Base-by-base conservation (phyloP, 1,140 invertebrate species). In the Xylocopa sonorina region DNA sequence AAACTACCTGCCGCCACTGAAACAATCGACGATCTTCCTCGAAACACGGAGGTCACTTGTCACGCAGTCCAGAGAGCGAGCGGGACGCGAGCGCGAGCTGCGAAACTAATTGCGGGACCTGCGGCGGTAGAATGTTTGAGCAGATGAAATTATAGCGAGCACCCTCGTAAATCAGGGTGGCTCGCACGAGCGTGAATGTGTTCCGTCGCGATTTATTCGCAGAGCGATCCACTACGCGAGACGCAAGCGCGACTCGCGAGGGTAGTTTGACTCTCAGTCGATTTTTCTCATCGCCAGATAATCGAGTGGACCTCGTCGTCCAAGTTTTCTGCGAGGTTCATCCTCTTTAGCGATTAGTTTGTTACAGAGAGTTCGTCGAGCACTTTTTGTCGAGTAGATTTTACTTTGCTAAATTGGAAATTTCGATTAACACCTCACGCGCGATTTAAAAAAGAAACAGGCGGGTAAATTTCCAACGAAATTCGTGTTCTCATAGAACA, bases 151-250 rank as follows among this genome's bases (percentile, higher is more conserved):
- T 67, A 57, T 43, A 68, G 63, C 41, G 21, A 46, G 29, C 41
- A 5, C 9, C 27, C 21, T 24, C 41, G 53, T 46, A 76, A 68
- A 68, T 68, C 74, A 46, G 51, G 0, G 27, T 5, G 27, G 10
- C 10, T 51, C 3, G 50, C 3, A 43, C 41, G n/a, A 29, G 18
- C 18, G 41, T 2, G 14, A n/a, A 21, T 41, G 3, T 0, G 43
- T 50, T n/a, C n/a, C 57, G 43, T 34, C 27, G 38, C 74, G 51
- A 76, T 76, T 58, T 76, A 64, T 68, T 76, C 51, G 32, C 48
- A 6, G 6, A 14, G n/a, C 34, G 53, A 16, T 69, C 32, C 50
- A 4, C 34, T 63, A 60, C 32, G 57, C 10, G 57, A n/a, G n/a
- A n/a, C n/a, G n/a, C n/a, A n/a, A n/a, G n/a, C n/a, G n/a, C n/a